Percentiles rank a stretch among this genome's conserved stretches.
Conservation (phyloP, 2,113 vertebrate species). For the Peucedramus taeniatus region DNA sequence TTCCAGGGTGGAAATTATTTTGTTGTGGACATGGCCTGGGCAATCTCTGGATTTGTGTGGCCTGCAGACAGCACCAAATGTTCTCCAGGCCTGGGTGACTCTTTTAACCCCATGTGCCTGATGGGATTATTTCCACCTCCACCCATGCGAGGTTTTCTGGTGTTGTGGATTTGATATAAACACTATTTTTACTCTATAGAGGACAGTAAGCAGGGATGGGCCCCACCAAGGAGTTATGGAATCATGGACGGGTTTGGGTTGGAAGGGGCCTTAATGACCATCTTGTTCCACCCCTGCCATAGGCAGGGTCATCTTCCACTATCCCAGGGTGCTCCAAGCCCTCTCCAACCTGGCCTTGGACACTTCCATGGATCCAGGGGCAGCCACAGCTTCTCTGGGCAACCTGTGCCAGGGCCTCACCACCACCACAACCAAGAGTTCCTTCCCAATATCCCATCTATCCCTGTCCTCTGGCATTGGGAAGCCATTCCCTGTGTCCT, state of each 20-base stretch:
- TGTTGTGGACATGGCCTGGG: no score
- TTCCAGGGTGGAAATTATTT: background rate
- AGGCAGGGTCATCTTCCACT: background rate
- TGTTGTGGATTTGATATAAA: background rate
- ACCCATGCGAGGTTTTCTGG: background rate
- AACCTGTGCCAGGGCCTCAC: accelerated
- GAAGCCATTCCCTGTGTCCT: background rate
- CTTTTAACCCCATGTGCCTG: background rate
- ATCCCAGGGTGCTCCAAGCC: accelerated
- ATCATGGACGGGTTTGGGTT: background rate
- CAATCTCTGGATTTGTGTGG: background rate
- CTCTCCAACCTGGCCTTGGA: accelerated
- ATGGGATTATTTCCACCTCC: background rate
- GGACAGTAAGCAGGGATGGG: background rate
- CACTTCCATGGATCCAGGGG: background rate
- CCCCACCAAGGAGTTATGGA: background rate
- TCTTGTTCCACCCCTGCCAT: background rate
- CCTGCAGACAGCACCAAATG: accelerated
- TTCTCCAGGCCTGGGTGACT: background rate
- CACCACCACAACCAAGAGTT: accelerated
- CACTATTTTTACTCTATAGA: background rate
- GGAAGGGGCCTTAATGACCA: background rate
- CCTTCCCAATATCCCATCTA: background rate
- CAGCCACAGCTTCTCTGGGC: background rate
- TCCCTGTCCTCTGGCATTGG: accelerated